Evolutionary conservation across 1,140 invertebrate genomes (phyloP).

Genomic region (Dendroctonus valens): DNA sequence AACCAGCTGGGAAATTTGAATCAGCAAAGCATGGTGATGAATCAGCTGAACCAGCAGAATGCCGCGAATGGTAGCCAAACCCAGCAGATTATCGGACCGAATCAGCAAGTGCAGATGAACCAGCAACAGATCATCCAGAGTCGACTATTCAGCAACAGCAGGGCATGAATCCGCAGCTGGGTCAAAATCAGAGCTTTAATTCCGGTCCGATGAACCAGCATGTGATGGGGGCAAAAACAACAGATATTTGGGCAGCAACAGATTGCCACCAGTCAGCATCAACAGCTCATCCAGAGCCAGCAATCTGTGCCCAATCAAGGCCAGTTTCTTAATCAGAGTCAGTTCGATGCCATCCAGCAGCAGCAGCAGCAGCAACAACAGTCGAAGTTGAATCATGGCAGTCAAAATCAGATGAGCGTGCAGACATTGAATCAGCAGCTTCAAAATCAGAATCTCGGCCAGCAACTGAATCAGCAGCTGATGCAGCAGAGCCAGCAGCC

Average conservation of each 20-base stretch:
- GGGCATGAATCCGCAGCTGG: slow-evolving; percentile 34
- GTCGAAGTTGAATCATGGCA: slow-evolving; percentile 26
- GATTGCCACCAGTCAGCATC: slow-evolving; percentile 33
- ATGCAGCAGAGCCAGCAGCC: slow-evolving; percentile 40
- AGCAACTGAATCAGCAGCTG: slow-evolving; percentile 41
- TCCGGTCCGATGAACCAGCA: slow-evolving; percentile 31
- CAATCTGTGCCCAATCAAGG: slow-evolving; percentile 33
- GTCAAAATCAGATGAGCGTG: slow-evolving; percentile 27
- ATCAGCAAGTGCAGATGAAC: slow-evolving; percentile 23
- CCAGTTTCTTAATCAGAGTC: slow-evolving; percentile 36
- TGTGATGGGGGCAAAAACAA: slow-evolving; percentile 31
- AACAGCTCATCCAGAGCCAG: slow-evolving; percentile 37
- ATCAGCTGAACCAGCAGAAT: slow-evolving; percentile 17
- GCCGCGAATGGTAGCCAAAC: slow-evolving; percentile 4
- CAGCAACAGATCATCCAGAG: slow-evolving; percentile 27
- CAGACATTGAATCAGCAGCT: slow-evolving; percentile 35
- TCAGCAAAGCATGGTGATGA: slow-evolving; percentile 22
- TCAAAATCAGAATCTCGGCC: slow-evolving; percentile 34
- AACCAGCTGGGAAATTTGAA: slow-evolving; percentile 10
- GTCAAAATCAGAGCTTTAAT: slow-evolving; percentile 29
- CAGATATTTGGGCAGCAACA: slow-evolving; percentile 35
- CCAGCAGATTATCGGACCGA: slow-evolving; percentile 9
- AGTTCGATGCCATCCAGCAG: slow-evolving; percentile 29
- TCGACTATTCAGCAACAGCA: slow-evolving; percentile 33
- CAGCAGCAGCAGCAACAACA: slow-evolving; percentile 28